phyloP scores from a whole-genome alignment of 2,797 vertebrate genomes.

The Peromyscus melanophrys region DNA sequence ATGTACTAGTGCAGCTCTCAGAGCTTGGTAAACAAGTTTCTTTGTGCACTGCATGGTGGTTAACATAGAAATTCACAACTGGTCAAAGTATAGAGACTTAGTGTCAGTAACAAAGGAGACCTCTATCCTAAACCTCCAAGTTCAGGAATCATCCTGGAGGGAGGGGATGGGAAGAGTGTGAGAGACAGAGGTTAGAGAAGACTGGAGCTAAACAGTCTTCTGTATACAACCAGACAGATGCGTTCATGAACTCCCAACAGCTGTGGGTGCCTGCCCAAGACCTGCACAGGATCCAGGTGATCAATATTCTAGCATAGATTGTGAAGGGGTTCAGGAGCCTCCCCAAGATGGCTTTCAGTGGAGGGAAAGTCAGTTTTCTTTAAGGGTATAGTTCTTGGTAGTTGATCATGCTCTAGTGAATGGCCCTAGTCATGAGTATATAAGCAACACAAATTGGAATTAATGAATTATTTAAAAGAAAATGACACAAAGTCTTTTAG shows the following conservation, averaged over 20 bases:
- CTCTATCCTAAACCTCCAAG: no score
- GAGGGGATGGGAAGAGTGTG: background rate
- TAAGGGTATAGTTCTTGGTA: background rate
- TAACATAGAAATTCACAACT: background rate
- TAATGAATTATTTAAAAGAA: background rate
- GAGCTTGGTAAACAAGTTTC: background rate
- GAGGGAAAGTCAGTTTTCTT: background rate
- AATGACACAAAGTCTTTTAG: background rate
- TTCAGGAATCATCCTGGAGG: no score
- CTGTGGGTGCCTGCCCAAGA: background rate
- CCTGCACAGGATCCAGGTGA: background rate
- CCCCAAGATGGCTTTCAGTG: background rate
- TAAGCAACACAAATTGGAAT: background rate
- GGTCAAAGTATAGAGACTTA: background rate
- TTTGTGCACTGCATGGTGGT: background rate
- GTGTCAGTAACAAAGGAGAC: background rate
- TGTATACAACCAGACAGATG: no score
- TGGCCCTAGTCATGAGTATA: background rate
- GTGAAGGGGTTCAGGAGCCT: background rate
- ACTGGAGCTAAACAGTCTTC: background rate
- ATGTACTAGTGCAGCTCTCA: background rate
- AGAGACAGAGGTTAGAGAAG: background rate
- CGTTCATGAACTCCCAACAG: no score
- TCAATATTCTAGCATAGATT: background rate
- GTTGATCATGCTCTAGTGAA: background rate